Conservation (phyloP, 92 coral and sea anemone species). For the Palythoa caribaeorum region DNA sequence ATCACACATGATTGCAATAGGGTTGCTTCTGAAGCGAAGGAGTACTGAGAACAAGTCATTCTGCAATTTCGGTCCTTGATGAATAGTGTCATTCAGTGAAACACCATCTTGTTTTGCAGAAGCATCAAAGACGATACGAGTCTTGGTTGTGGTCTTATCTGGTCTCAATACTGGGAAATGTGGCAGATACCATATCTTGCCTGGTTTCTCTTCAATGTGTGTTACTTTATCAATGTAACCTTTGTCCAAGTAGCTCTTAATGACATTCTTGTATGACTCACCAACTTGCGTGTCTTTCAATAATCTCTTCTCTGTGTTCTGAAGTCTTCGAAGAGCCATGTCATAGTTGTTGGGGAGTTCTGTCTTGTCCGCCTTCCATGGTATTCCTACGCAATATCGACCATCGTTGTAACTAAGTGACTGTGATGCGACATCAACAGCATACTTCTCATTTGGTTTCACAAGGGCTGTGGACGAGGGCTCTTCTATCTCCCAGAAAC, state of each 20-base stretch:
- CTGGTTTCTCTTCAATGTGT: constrained; percentile 37
- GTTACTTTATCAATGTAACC: constrained; percentile 57
- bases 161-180: constrained; percentile 80
- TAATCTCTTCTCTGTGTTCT: constrained; percentile 29
- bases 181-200: constrained; percentile 65
- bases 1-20: no score
- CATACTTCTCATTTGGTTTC: background rate
- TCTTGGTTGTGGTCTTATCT: constrained; percentile 79
- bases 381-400: no score
- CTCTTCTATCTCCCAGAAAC: background rate
- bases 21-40: no score
- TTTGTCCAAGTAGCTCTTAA: constrained; percentile 59
- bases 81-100: constrained; percentile 65
- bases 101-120: constrained; percentile 63
- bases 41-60: no score
- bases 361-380: no score
- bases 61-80: constrained; percentile 73
- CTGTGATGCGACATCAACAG: no score
- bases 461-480: background rate
- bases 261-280: constrained; percentile 48
- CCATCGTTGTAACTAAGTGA: no score
- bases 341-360: constrained; percentile 16
- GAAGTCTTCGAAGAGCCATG: constrained; percentile 24
- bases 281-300: no score
- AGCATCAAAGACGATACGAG: constrained; percentile 72